Conservation (phyloP, 2,113 vertebrate species). For the Hippocampus mohnikei region DNA sequence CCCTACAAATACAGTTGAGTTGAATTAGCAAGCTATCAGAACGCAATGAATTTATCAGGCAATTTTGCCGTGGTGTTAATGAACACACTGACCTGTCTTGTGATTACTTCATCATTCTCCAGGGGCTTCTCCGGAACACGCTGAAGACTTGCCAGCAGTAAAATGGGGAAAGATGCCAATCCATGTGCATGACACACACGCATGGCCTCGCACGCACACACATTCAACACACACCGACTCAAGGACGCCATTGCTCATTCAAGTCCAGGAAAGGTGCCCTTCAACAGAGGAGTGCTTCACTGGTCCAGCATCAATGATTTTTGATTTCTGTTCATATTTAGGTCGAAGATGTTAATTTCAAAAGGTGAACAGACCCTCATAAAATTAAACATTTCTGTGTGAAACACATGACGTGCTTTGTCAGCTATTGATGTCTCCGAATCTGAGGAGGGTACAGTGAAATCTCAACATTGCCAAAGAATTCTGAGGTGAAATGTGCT, state of each 20-base stretch:
- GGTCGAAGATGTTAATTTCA: background rate
- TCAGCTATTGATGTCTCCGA: background rate
- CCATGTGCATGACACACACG: background rate
- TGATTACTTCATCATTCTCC: constrained; percentile 10
- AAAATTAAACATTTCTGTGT: background rate
- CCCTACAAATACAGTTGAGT: too few relatives aligned
- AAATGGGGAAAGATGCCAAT: constrained; percentile 13
- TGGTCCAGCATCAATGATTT: background rate
- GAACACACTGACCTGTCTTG: constrained; percentile 11
- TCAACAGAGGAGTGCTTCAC: constrained; percentile 1
- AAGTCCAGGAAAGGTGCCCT: constrained; percentile 11
- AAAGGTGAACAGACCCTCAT: background rate
- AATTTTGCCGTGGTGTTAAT: constrained; percentile 1
- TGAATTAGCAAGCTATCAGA: background rate
- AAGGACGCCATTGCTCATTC: constrained; percentile 7
- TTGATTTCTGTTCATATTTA: background rate
- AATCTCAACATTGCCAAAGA: background rate
- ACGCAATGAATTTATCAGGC: background rate
- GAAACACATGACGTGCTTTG: background rate
- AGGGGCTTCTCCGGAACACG: background rate
- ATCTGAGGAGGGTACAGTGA: too few relatives aligned
- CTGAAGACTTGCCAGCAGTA: constrained; percentile 6
- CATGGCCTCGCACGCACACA: background rate
- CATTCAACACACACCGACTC: background rate
- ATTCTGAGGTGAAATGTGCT: background rate